Evolutionary conservation across 2,888 invertebrate genomes (phyloP), one percentile per base, ranked within the genome.

Genomic region (Eristalis intricaria): DNA sequence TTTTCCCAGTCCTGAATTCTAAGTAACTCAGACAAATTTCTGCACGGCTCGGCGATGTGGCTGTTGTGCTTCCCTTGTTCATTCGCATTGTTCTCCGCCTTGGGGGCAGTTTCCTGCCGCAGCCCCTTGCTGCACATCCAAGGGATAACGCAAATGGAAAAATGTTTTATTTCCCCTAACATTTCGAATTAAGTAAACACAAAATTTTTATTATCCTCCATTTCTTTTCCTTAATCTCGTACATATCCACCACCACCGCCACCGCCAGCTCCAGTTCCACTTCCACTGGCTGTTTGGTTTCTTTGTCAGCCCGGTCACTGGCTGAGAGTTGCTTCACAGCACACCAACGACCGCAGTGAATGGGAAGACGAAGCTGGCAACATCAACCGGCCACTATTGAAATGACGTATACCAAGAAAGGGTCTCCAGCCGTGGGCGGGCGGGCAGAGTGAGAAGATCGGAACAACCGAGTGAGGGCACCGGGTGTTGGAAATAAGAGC

Each of bases 181-280:
- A 71, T 75, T 84, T 75, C 50, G 71, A 80, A 68, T 70, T 66
- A 79, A 75, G 83, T 75, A 79, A 70, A 84, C 70, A 79, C 79
- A 75, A 80, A 76, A 71, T 84, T 80, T 50, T 79, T 75, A 79
- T 80, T 71, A 75, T 80, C 65, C 70, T 58, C 23, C 64, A 75
- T 79, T 69, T 84, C 43, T 65, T 50, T 61, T 64, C 58, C 26
- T 64, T 58, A 11, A 76, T 22, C 61, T 56, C 35, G 29, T 50
- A 19, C 50, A 50, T 5, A 50, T 50, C 50, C 65, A 66, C 50
- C 65, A 82, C n/a, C 58, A 19, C 11, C 3, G 26, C 26, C 26
- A n/a, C n/a, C 75, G 50, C n/a, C 22, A n/a, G 58, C 43, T 15
- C n/a, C 56, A 61, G 26, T 35, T 15, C 43, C 61, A 23, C 29